These are phyloP conservation scores for Argyrosomus japonicus DNA, from an alignment of 2,113 vertebrate genomes.

Conservation along the genomic window DNA sequence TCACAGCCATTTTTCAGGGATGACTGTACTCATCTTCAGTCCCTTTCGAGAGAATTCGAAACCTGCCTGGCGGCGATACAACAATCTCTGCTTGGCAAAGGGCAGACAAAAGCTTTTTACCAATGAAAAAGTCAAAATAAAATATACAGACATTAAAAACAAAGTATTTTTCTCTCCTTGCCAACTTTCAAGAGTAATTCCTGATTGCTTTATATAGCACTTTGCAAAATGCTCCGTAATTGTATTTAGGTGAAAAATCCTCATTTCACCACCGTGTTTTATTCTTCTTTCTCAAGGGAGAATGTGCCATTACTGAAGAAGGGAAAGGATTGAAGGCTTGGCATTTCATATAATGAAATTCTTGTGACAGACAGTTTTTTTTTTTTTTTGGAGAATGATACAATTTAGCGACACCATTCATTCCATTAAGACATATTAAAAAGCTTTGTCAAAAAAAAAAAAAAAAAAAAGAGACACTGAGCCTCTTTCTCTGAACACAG, in stretches of 20 bases:
- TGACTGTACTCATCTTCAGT: conserved; percentile 49
- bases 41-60: conserved; percentile 51
- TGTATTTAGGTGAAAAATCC: conserved; percentile 77
- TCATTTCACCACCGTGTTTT: conserved; percentile 70
- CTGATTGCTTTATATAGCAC: conserved; percentile 75
- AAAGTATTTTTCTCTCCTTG: conserved; percentile 52
- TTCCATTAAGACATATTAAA: conserved; percentile 72
- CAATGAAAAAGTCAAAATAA: conserved; percentile 69
- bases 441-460: conserved; percentile 63
- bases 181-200: conserved; percentile 69
- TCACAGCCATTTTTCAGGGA: conserved; percentile 51
- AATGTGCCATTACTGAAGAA: conserved; percentile 56
- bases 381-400: conserved; percentile 36
- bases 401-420: conserved; percentile 46
- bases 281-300: conserved; percentile 47
- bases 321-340: conserved; percentile 38
- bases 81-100: conserved; percentile 71
- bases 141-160: conserved; percentile 58
- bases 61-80: conserved; percentile 63
- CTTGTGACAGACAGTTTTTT: conserved; percentile 47
- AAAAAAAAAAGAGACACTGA: neutral
- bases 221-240: conserved; percentile 79
- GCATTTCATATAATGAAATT: conserved; percentile 66
- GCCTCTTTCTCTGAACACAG: conserved; percentile 12
- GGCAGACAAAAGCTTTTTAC: conserved; percentile 75